These are phyloP conservation scores for Agonopterix arenella DNA, from an alignment of 2,888 invertebrate genomes.

Conservation along the genomic window DNA sequence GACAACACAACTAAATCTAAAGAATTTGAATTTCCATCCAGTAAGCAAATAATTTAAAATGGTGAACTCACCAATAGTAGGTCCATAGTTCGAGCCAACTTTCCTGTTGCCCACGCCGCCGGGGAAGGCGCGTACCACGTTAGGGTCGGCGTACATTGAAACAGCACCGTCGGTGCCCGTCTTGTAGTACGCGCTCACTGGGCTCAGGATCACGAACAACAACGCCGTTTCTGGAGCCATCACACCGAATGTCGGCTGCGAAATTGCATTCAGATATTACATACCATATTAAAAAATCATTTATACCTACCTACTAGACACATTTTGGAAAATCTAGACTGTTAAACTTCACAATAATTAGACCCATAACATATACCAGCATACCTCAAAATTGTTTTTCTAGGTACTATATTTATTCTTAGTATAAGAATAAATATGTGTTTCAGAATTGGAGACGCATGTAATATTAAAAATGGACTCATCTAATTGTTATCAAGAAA, in stretches of 20 bases:
- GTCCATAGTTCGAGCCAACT: conserved; percentile 96
- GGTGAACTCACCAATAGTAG: conserved; percentile 80
- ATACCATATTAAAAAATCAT: background rate
- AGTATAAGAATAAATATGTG: no score
- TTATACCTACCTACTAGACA: no score
- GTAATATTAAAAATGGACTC: no score
- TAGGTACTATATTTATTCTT: no score
- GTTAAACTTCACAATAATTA: no score
- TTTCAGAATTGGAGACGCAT: no score
- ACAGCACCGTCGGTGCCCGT: conserved; percentile 81
- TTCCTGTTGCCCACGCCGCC: conserved; percentile 96
- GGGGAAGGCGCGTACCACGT: conserved; percentile 91
- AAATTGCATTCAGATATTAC: background rate
- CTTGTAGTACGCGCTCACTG: conserved; percentile 95
- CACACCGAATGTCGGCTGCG: conserved; percentile 94
- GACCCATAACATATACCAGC: no score
- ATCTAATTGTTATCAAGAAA: no score
- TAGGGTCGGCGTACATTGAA: conserved; percentile 94
- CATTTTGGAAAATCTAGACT: no score
- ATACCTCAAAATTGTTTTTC: no score
- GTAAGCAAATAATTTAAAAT: background rate
- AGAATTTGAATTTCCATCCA: no score
- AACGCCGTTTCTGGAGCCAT: conserved; percentile 91
- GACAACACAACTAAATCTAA: no score
- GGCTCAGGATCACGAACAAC: conserved; percentile 93